Evolutionary conservation across 2,888 invertebrate species (phyloP).

Genomic region (Halictus ligatus): DNA sequence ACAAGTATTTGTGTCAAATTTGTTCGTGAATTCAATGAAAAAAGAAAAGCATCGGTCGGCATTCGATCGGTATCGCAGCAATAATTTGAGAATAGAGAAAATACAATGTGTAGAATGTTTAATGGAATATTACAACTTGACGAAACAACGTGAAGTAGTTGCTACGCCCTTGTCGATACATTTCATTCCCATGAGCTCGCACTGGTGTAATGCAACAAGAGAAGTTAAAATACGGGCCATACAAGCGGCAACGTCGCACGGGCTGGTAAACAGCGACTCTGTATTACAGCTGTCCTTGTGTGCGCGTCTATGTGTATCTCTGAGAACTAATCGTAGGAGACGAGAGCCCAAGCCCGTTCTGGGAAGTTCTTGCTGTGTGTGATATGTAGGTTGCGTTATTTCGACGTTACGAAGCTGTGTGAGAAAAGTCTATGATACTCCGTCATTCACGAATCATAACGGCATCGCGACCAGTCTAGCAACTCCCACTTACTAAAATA

Average conservation of each 20-base stretch:
- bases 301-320: constrained; percentile 23
- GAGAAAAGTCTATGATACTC: constrained; percentile 56
- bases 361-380: constrained; percentile 56
- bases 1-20: neutral
- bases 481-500: constrained; percentile 26
- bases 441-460: constrained; percentile 65
- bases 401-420: constrained; percentile 44
- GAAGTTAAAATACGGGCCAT: constrained; percentile 64
- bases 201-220: constrained; percentile 65
- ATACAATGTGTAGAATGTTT: neutral
- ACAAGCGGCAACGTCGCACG: constrained; percentile 67
- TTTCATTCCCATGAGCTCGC: constrained; percentile 57
- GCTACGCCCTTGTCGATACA: constrained; percentile 59
- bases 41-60: no score
- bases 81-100: neutral
- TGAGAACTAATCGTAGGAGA: constrained; percentile 27
- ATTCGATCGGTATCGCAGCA: neutral
- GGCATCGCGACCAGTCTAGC: constrained; percentile 37
- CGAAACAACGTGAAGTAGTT: constrained; percentile 7
- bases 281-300: constrained; percentile 31
- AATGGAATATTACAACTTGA: neutral
- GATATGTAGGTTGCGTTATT: constrained; percentile 54
- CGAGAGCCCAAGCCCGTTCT: constrained; percentile 52
- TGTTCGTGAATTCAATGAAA: neutral
- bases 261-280: constrained; percentile 46